Conservation (phyloP, 1,140 invertebrate species). For the Zophobas morio region DNA sequence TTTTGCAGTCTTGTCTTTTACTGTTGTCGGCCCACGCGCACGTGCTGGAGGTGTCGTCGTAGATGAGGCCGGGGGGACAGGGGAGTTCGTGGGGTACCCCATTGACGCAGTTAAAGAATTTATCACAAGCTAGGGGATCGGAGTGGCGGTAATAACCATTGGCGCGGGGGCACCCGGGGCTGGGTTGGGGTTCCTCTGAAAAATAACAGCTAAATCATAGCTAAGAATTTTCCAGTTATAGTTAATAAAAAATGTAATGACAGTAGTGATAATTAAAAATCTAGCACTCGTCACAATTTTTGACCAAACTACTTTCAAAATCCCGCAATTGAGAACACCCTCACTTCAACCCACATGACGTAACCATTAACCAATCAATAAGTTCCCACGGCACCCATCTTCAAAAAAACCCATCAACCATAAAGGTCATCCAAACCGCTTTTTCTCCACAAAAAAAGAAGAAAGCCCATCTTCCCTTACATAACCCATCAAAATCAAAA, state of each 20-base stretch:
- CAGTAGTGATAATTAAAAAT: neutral
- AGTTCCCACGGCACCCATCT: no score
- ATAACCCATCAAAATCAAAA: slow-evolving; percentile 3
- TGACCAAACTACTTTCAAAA: no score
- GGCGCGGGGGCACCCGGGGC: slow-evolving; percentile 81
- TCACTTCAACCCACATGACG: no score
- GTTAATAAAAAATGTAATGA: no score
- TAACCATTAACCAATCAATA: no score
- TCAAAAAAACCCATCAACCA: neutral
- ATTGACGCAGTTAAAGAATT: slow-evolving; percentile 87
- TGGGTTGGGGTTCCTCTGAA: slow-evolving; percentile 81
- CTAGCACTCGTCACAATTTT: neutral
- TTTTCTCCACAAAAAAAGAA: neutral
- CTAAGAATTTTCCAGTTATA: no score
- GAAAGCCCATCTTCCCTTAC: neutral
- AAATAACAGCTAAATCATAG: slow-evolving; percentile 42
- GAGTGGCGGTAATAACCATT: slow-evolving; percentile 87
- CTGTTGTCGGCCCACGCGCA: slow-evolving; percentile 82
- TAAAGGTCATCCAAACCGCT: neutral
- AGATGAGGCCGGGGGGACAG: slow-evolving; percentile 84
- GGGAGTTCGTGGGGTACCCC: slow-evolving; percentile 79
- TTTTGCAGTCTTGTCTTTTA: slow-evolving; percentile 73
- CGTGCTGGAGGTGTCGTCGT: slow-evolving; percentile 81
- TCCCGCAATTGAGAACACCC: no score
- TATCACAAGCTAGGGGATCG: slow-evolving; percentile 83